A percentile compares a stretch with the other conserved stretches of the same genome.
Evolutionary conservation across 1,140 invertebrate species (phyloP).

Genomic region (Rhopalosiphum maidis): DNA sequence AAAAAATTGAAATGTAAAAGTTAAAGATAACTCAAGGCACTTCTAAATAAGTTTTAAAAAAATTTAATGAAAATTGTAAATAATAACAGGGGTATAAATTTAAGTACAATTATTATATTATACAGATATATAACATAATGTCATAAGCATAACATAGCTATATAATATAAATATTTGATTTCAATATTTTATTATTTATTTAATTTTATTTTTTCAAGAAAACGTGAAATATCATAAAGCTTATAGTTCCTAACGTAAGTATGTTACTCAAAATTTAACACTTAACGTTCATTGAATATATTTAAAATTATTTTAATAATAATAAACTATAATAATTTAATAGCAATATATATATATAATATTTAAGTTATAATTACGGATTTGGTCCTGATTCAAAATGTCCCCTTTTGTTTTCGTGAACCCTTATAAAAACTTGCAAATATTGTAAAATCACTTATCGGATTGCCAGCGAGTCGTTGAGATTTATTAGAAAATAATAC

Average conservation of each 20-base stretch:
- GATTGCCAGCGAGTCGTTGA: slow-evolving; percentile 45
- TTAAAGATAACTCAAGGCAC: slow-evolving; percentile 53
- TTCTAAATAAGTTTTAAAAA: slow-evolving; percentile 33
- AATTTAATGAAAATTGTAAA: slow-evolving; percentile 21
- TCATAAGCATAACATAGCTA: background rate
- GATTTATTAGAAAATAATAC: slow-evolving; percentile 41
- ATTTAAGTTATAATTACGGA: slow-evolving; percentile 48
- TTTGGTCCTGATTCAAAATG: slow-evolving; percentile 57
- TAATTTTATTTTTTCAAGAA: background rate
- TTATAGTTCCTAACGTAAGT: slow-evolving; percentile 22
- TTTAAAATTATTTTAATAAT: slow-evolving; percentile 45
- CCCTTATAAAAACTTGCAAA: slow-evolving; percentile 49
- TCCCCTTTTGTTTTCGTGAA: slow-evolving; percentile 56
- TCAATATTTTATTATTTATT: slow-evolving; percentile 14
- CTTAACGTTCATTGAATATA: slow-evolving; percentile 35
- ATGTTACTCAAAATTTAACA: slow-evolving; percentile 36
- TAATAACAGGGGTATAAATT: background rate
- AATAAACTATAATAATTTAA: slow-evolving; percentile 46
- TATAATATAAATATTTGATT: slow-evolving; percentile 25
- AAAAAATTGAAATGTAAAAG: background rate
- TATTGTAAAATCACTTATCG: slow-evolving; percentile 36
- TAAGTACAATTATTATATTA: slow-evolving; percentile 8
- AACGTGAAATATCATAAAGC: slow-evolving; percentile 45
- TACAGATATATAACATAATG: background rate
- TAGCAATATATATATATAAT: slow-evolving; percentile 37